Evolutionary conservation across 1,140 invertebrate genomes (phyloP).

Genomic region (Schlechtendalia chinensis): DNA sequence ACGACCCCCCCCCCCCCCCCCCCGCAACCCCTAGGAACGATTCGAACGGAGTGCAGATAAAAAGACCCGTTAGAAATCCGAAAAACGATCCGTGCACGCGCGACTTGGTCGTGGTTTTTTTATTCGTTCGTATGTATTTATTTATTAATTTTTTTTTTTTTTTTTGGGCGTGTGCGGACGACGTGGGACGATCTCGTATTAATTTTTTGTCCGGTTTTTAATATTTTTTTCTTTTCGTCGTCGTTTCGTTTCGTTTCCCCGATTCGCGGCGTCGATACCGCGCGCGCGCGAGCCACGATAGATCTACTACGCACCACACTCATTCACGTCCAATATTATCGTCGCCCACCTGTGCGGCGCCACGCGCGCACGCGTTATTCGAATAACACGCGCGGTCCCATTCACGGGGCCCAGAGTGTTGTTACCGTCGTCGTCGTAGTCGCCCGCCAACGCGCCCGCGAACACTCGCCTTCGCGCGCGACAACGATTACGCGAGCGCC

Average conservation of each 20-base stretch:
- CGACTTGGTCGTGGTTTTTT: not conserved
- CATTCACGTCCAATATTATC: slow-evolving; percentile 35
- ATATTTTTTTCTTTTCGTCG: too few species aligned
- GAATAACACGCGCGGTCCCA: not conserved
- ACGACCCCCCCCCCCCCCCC: too few species aligned
- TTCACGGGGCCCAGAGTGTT: too few species aligned
- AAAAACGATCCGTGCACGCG: not conserved
- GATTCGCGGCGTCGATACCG: slow-evolving; percentile 18
- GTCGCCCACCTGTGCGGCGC: slow-evolving; percentile 1
- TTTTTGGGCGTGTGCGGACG: slow-evolving; percentile 34
- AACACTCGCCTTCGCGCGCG: too few species aligned
- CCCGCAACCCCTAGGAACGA: too few species aligned
- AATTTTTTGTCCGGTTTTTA: too few species aligned
- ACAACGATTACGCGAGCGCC: too few species aligned
- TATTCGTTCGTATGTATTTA: too few species aligned
- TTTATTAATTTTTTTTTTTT: slow-evolving; percentile 12
- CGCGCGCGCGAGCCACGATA: not conserved
- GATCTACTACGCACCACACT: not conserved
- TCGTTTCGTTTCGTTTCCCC: slow-evolving; percentile 22
- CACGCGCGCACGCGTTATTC: not conserved
- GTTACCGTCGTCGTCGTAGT: too few species aligned
- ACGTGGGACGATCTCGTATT: slow-evolving; percentile 17
- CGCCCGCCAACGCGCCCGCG: too few species aligned
- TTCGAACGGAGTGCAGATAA: too few species aligned
- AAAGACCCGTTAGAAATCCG: not conserved